These are phyloP conservation scores for Erpetoichthys calabaricus DNA, from an alignment of 2,797 vertebrate genomes.

Conservation along the genomic window DNA sequence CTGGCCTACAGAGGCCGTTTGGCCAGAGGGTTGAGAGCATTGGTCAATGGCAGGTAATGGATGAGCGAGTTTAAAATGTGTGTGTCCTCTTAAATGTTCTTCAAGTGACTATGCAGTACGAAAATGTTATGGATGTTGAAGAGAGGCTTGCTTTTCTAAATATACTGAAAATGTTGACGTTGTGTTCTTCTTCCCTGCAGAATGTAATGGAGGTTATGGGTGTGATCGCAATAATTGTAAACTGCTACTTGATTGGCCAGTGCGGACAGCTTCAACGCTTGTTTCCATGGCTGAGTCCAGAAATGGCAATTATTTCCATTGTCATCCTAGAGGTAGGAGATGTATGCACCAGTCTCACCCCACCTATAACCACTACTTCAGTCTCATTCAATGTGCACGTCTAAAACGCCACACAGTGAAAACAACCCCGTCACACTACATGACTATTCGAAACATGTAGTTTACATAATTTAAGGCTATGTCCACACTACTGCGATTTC, in stretches of 20 bases:
- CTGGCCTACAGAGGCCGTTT: slow-evolving; percentile 80
- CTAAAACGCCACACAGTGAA: too few relatives aligned
- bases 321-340: slow-evolving; percentile 78
- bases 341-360: neutral
- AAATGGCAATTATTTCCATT: slow-evolving; percentile 84
- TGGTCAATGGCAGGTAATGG: slow-evolving; percentile 85
- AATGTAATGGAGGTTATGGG: slow-evolving; percentile 94
- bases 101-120: neutral
- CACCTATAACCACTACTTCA: neutral
- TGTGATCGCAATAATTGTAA: slow-evolving; percentile 82
- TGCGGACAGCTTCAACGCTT: slow-evolving; percentile 89
- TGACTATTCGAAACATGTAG: too few relatives aligned
- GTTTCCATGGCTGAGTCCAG: slow-evolving; percentile 86
- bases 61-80: neutral
- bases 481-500: too few relatives aligned
- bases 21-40: slow-evolving; percentile 81
- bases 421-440: too few relatives aligned
- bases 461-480: too few relatives aligned
- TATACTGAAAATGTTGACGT: too few relatives aligned
- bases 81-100: neutral
- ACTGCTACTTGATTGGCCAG: slow-evolving; percentile 93
- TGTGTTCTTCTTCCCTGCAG: slow-evolving; percentile 33
- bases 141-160: too few relatives aligned
- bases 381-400: too few relatives aligned
- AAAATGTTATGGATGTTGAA: neutral